A percentile compares a stretch with the other conserved stretches of the same genome.
Conservation (phyloP, 37 sponge, comb jelly and placozoan species). For the Cladorhizidae sp. region DNA sequence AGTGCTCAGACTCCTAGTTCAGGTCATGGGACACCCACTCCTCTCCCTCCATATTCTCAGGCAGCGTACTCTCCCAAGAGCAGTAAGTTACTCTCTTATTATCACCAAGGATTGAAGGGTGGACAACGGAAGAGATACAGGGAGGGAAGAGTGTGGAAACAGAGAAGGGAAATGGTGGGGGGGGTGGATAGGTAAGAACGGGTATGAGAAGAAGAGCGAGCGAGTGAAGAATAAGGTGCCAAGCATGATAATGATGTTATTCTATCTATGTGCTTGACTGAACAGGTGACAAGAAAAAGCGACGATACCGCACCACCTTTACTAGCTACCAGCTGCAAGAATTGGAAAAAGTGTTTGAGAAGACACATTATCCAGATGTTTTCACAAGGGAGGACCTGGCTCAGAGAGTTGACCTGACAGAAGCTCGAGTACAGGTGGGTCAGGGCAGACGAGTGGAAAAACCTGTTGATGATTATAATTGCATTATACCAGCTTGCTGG, state of each 20-base stretch:
- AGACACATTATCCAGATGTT: constrained; percentile 91
- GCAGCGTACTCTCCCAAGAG: constrained; percentile 18
- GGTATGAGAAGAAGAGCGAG: too few species aligned
- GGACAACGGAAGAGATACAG: too few species aligned
- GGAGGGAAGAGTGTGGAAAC: too few species aligned
- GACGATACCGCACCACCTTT: constrained; percentile 90
- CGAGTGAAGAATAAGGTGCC: background rate
- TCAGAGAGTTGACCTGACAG: constrained; percentile 78
- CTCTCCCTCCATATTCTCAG: constrained; percentile 20
- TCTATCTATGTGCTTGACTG: background rate
- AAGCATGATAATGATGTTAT: background rate
- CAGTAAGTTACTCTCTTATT: background rate
- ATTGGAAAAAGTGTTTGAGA: constrained; percentile 86
- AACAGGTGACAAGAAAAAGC: constrained; percentile 62
- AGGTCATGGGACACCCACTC: background rate
- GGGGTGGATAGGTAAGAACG: too few species aligned
- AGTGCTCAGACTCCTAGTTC: constrained; percentile 32
- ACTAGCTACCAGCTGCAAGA: constrained; percentile 84
- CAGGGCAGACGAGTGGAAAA: too few species aligned
- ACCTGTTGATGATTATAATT: too few species aligned
- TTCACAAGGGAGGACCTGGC: constrained; percentile 92
- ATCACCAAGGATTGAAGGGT: background rate
- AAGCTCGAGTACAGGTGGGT: constrained; percentile 91
- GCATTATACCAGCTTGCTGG: too few species aligned
- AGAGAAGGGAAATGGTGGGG: too few species aligned